Evolutionary conservation across 2,888 invertebrate genomes (phyloP).

Genomic region (Alitta virens): DNA sequence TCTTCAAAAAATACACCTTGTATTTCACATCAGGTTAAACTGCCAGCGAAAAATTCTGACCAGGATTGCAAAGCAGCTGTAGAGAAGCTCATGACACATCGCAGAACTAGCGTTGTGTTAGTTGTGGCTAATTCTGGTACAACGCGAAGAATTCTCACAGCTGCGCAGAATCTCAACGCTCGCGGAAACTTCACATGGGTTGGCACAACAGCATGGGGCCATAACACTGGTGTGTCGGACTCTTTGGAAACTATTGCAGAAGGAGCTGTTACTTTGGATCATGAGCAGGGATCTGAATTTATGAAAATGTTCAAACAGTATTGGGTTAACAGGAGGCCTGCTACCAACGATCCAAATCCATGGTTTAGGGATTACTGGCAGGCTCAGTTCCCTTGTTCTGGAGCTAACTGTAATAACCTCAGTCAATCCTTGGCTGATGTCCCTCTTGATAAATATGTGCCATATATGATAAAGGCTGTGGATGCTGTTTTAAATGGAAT

Average conservation of each 20-base stretch:
- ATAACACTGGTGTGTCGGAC: slow-evolving; percentile 31
- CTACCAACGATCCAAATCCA: slow-evolving; percentile 13
- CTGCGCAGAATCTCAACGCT: slow-evolving; percentile 30
- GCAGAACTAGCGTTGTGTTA: slow-evolving; percentile 35
- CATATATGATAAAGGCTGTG: slow-evolving; percentile 41
- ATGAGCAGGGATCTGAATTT: not conserved
- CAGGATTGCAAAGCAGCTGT: slow-evolving; percentile 27
- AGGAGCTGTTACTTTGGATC: slow-evolving; percentile 35
- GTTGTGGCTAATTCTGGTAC: slow-evolving; percentile 36
- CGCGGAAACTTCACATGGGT: slow-evolving; percentile 37
- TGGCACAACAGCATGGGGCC: slow-evolving; percentile 38
- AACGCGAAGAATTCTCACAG: slow-evolving; percentile 29
- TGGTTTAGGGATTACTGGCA: slow-evolving; percentile 33
- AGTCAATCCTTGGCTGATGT: not conserved
- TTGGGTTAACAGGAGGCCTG: slow-evolving; percentile 17
- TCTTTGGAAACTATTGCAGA: slow-evolving; percentile 33
- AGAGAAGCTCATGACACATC: slow-evolving; percentile 24
- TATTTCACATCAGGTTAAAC: not conserved
- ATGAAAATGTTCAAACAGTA: slow-evolving; percentile 17
- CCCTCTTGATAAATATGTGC: slow-evolving; percentile 30
- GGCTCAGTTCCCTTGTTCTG: slow-evolving; percentile 31
- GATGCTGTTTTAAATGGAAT: slow-evolving; percentile 36
- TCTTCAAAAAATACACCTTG: no score
- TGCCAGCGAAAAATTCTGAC: slow-evolving; percentile 5
- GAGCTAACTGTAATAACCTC: slow-evolving; percentile 15